Evolutionary conservation across 1,140 invertebrate genomes (phyloP), one percentile per base, ranked within the genome.

Genomic region (Hyles euphorbiae): DNA sequence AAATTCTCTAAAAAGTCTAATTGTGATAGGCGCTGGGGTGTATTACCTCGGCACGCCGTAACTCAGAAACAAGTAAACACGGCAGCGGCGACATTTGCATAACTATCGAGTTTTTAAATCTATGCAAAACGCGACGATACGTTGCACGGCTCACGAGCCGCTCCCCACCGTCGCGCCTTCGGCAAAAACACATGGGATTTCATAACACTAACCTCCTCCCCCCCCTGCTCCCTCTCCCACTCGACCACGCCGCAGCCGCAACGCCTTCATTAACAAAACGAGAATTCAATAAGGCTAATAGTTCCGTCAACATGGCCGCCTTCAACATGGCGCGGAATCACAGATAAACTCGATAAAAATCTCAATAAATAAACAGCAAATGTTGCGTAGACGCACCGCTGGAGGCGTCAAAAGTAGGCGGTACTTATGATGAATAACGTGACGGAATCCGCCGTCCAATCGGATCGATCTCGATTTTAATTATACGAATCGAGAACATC

Each of bases 91-190:
- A 65, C 71, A 85, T 87, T 87, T 77, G 82, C 81, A 87, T 87
- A 73, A 68, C 81, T 85, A 87, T 87, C 83, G 74, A 81, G 54
- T 87, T 87, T 87, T 87, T 87, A 83, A 84, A 87, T 87, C 83
- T 87, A 87, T 87, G 83, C 83, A 87, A 87, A 87, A 83, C 77
- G 77, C 72, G 75, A 77, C 82, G 82, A 87, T 84, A 83, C 74
- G 78, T 65, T 61, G 74, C 75, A 70, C 70, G 68, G 69, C 74
- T 72, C 79, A 76, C 75, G 74, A 76, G 72, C 63, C 64, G 55
- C 58, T 63, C 61, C 60, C 64, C 65, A 54, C 63, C 34, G 36
- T 55, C 57, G 52, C 61, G 53, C 65, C 58, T 60, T 56, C 63
- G 51, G 64, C 65, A 79, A 76, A 79, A 75, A 71, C 73, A 79